A percentile compares a stretch with the other conserved stretches of the same genome.
These are phyloP conservation scores for Microcebus tavaratra DNA, from an alignment of 2,113 vertebrate genomes.

Conservation along the genomic window DNA sequence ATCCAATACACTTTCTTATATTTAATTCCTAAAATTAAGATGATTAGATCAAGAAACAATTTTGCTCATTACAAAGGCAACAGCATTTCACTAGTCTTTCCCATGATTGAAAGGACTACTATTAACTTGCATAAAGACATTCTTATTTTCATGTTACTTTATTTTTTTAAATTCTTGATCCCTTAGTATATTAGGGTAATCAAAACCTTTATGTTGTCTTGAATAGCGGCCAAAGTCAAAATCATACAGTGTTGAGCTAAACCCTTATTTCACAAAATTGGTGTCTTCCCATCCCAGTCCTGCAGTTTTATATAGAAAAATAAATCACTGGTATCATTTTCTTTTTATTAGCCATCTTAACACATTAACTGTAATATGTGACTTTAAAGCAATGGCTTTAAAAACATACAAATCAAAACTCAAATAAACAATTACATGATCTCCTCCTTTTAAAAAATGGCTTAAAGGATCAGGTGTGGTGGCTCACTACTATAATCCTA, in stretches of 20 bases:
- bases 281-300: background rate
- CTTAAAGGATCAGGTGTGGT: background rate
- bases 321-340: background rate
- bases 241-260: background rate
- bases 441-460: background rate
- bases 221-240: conserved; percentile 13
- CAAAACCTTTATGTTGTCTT: background rate
- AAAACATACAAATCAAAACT: background rate
- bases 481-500: too few species aligned
- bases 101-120: background rate
- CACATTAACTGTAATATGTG: background rate
- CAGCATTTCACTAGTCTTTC: background rate
- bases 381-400: background rate
- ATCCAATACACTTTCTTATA: background rate
- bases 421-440: background rate
- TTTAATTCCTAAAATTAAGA: conserved; percentile 15
- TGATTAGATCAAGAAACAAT: background rate
- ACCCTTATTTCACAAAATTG: background rate
- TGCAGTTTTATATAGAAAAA: background rate
- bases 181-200: background rate
- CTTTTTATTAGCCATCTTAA: background rate
- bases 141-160: background rate
- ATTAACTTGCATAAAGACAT: background rate
- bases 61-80: background rate
- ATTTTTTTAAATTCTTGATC: background rate